Evolutionary conservation across 2,797 vertebrate species (phyloP).

Genomic region (Gallirallus australis): DNA sequence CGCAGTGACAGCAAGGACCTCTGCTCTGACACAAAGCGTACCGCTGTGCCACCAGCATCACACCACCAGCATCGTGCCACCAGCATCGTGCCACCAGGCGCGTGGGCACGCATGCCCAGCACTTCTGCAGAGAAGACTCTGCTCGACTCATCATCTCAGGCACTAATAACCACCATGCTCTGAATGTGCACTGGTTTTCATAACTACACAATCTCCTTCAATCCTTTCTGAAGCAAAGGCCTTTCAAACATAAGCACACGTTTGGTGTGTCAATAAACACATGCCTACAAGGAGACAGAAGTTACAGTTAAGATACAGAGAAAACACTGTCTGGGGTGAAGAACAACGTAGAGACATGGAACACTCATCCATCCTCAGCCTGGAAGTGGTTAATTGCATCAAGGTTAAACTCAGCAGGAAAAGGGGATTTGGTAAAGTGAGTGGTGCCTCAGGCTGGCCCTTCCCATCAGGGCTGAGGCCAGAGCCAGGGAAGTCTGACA

Average conservation of each 20-base stretch:
- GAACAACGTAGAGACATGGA: not conserved
- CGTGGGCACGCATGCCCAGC: fast-evolving
- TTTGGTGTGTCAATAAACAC: not conserved
- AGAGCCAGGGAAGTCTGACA: not conserved
- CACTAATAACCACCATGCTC: not conserved
- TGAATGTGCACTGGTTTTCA: not conserved
- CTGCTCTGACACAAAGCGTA: no score
- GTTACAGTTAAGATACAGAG: not conserved
- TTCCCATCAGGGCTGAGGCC: no score
- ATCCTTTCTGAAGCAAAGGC: not conserved
- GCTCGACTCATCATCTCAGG: not conserved
- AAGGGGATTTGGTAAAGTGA: no score
- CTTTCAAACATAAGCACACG: not conserved
- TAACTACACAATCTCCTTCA: not conserved
- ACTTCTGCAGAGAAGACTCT: not conserved
- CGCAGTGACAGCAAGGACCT: no score
- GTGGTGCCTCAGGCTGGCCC: no score
- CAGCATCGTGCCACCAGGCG: no score
- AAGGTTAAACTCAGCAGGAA: not conserved
- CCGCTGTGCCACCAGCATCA: no score
- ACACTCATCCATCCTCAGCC: no score
- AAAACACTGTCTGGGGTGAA: not conserved
- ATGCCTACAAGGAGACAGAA: not conserved
- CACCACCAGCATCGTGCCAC: no score
- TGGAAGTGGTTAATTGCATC: not conserved